Evolutionary conservation across 92 coral and sea anemone species (phyloP).

Genomic region (Palythoa grandis): DNA sequence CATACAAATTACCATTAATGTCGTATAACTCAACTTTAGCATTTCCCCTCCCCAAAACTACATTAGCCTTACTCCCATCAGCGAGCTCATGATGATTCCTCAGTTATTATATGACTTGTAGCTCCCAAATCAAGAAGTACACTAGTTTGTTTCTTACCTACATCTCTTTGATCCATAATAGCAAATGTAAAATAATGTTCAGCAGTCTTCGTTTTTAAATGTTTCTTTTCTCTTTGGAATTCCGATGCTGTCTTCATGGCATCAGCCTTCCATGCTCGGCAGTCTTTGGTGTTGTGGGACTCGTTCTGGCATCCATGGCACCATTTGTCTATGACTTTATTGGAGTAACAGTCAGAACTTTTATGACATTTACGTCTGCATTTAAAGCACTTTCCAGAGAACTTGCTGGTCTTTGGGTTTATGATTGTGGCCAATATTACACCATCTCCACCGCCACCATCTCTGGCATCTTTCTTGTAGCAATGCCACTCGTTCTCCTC

Average conservation of each 20-base stretch:
- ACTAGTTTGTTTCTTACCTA: constrained; percentile 1
- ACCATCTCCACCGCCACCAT: not conserved
- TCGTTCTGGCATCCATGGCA: constrained; percentile 9
- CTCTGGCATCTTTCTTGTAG: constrained; percentile 21
- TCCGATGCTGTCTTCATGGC: not conserved
- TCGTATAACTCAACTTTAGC: not conserved
- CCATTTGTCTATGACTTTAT: constrained; percentile 22
- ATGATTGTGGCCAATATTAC: constrained; percentile 2
- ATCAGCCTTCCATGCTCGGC: not conserved
- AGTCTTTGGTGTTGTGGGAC: not conserved
- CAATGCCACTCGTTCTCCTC: constrained; percentile 18
- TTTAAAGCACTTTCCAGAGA: not conserved
- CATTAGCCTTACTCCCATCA: not conserved
- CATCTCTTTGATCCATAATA: not conserved
- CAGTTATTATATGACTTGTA: constrained; percentile 1
- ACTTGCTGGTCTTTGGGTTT: not conserved
- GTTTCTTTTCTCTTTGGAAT: not conserved
- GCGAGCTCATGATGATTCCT: constrained; percentile 1
- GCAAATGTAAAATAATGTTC: not conserved
- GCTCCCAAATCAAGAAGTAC: not conserved
- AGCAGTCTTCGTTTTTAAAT: not conserved
- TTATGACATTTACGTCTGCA: constrained; percentile 5
- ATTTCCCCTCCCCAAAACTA: not conserved
- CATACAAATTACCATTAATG: not conserved
- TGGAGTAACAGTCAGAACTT: constrained; percentile 22